Evolutionary conservation across 2,888 invertebrate genomes (phyloP), one percentile per base, ranked within the genome.

Genomic region (Lysandra coridon): DNA sequence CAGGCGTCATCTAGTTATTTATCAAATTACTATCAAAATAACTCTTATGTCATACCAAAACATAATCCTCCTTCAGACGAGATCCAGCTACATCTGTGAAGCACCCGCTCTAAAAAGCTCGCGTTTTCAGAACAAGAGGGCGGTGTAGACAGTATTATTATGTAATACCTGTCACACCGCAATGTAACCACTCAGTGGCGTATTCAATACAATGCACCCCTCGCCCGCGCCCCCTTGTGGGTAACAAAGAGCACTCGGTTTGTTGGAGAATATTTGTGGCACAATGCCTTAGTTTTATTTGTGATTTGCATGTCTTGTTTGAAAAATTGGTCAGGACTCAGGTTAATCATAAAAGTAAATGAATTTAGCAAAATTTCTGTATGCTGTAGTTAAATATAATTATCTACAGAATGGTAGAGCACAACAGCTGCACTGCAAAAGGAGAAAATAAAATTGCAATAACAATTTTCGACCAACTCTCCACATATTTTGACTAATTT

Each of bases 151-250:
- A 23, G 57, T 57, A 57, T 62, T 62, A 62, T 62, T 62, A 62
- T 62, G 62, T 62, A 62, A 10, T 33, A 33, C 69, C 33, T 69
- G 69, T 69, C 69, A 69, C 14, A 69, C 69, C 33, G 69, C 69
- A 33, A 69, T 69, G 69, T 69, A 69, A 69, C 69, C 69, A 69
- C 69, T 69, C 69, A 69, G 69, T 69, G 69, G 69, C 69, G 69
- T 69, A 69, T 69, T 69, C 69, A 69, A 69, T 69, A 69, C 69
- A 69, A 69, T 69, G 33, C 33, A 4, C 12, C 69, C 14, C 69
- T 7, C 69, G 69, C 62, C 62, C 62, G 69, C 30, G 33, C 33
- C 33, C 69, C 12, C 33, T 33, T 69, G 69, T 14, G 14, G 69
- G 33, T 4, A 69, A 69, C 69, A 69, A 69, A 69, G 33, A 69